Conservation (phyloP, 2,888 invertebrate genomes). For the Eupithecia subumbrata region DNA sequence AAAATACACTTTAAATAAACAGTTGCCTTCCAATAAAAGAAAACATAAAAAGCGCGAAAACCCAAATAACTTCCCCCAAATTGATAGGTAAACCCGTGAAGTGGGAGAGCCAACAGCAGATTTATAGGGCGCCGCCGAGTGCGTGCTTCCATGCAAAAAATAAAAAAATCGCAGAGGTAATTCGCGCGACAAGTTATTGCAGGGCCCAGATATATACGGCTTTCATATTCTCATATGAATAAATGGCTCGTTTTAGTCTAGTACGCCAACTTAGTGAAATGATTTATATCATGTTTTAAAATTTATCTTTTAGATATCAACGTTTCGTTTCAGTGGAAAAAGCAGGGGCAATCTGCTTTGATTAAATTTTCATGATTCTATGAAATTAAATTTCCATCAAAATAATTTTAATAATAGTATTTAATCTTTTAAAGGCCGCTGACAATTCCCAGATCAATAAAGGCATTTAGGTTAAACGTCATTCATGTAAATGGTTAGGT, state of each 20-base stretch:
- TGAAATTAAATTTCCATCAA: background rate
- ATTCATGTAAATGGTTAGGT: slow-evolving; percentile 46
- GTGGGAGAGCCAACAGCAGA: slow-evolving; percentile 75
- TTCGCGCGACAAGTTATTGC: slow-evolving; percentile 80
- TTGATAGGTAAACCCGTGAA: slow-evolving; percentile 75
- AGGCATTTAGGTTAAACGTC: slow-evolving; percentile 47
- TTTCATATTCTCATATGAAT: slow-evolving; percentile 72
- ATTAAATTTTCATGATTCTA: slow-evolving; percentile 5
- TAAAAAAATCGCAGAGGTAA: slow-evolving; percentile 81
- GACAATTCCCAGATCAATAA: slow-evolving; percentile 43
- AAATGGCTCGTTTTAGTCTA: slow-evolving; percentile 67
- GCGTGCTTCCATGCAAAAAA: slow-evolving; percentile 80
- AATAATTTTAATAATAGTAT: background rate
- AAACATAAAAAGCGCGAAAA: slow-evolving; percentile 66
- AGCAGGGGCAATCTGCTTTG: slow-evolving; percentile 21
- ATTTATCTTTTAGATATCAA: slow-evolving; percentile 44
- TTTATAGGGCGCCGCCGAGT: slow-evolving; percentile 79
- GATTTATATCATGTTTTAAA: slow-evolving; percentile 53
- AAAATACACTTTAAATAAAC: slow-evolving; percentile 51
- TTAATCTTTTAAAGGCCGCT: background rate
- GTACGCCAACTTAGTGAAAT: slow-evolving; percentile 56
- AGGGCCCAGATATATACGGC: slow-evolving; percentile 70
- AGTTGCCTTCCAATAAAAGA: slow-evolving; percentile 62
- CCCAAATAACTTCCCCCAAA: slow-evolving; percentile 70
- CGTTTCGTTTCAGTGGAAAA: slow-evolving; percentile 22